Evolutionary conservation across 2,797 vertebrate genomes (phyloP), one percentile per base, ranked within the genome.

Genomic region (Chromobotia macracanthus): DNA sequence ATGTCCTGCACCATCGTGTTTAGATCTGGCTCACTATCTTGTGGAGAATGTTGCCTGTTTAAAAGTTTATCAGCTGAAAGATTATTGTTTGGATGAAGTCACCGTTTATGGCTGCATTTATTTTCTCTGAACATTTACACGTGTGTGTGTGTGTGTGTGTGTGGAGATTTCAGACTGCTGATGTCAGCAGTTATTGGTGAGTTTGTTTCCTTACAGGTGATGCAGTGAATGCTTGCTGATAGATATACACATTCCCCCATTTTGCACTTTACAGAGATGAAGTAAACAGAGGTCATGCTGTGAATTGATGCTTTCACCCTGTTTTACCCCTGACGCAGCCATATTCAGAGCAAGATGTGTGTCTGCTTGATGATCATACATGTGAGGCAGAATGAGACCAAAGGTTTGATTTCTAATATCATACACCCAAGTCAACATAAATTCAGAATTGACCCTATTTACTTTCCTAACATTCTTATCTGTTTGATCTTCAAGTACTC

Each of bases 151-250:
- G 15, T 50, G 15, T 50, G 53, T 53, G 53, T n/a, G n/a, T n/a
- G n/a, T n/a, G n/a, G n/a, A n/a, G n/a, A n/a, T n/a, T n/a, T n/a
- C n/a, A n/a, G n/a, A 56, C 72, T 72, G 81, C 77, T 71, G 75
- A 77, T 80, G 81, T 83, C 81, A 83, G 81, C 81, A 76, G 81
- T 76, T 83, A 76, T 80, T 76, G 41, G 66, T 35, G 58, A 60
- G 67, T 67, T 76, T 66, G 77, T 83, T 83, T 83, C 81, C 81
- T 80, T 80, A 79, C 81, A 82, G 81, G 81, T 82, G 81, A 82
- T 77, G 69, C 56, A 69, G 48, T 82, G 81, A 82, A 82, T 82
- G 66, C 38, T 65, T 56, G 72, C 66, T 82, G 81, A 82, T 76
- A 82, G 81, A 82, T 79, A 71, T 71, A 82, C 81, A 82, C 81